Base-by-base conservation (phyloP, 92 coral and sea anemone species). In the Micromussa lordhowensis region DNA sequence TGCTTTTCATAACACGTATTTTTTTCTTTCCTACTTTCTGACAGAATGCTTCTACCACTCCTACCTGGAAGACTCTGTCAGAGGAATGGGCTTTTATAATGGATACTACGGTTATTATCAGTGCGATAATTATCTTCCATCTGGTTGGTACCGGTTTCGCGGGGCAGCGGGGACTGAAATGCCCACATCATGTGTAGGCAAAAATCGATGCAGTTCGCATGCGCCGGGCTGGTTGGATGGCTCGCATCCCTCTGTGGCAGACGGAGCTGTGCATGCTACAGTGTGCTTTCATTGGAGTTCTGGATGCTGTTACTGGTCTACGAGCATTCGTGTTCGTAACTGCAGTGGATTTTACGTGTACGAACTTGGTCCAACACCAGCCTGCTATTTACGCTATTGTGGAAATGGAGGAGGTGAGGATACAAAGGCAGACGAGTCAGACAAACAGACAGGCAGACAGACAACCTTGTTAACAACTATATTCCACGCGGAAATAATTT, bases 291-390 rank as follows among this genome's bases (percentile, higher is more conserved):
- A 81, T 13, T 86, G 89, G 89, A 0, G 0, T 2, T 11, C 9
- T n/a, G n/a, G 66, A 2, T 84, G 89, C 16, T 92, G 94, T 63
- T 10, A 28, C 3, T 79, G 87, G 92, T 80, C 75, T 7, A 82
- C 57, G 1, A 8, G 38, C 55, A 90, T 92, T 22, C 82, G 81
- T 29, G 92, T 92, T 59, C 92, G 94, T 32, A 92, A 92, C 82
- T 92, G 94, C n/a, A 88, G 87, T 44, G 94, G 90, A n/a, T 92
- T 92, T 75, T 92, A 92, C 81, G 87, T 92, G 32, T 92, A 92
- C 73, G 86, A 85, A 55, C 86, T 92, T 44, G 74, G 77, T 17
- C 70, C 85, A 69, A 32, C 75, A 0, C 71, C 90, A 1, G 21
- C 16, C 18, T 86, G 89, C 22, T 21, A 36, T 34, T 61, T 51